Percentiles rank a stretch among this genome's conserved stretches.
Conservation (phyloP, 2,113 vertebrate species). For the Plotosus lineatus region DNA sequence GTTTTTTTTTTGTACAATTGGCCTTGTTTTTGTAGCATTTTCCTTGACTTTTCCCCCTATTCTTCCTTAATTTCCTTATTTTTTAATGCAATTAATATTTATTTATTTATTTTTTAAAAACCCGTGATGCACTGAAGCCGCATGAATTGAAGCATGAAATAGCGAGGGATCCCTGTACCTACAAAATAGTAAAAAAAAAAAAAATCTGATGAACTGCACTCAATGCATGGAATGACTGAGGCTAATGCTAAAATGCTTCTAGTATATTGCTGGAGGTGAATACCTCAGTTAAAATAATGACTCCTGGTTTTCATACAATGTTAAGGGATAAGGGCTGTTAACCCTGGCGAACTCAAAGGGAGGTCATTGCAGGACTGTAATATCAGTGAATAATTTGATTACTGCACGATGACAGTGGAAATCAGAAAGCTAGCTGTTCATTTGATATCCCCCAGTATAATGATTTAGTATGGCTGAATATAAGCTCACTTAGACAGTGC, state of each 20-base stretch:
- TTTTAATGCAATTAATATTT: no score
- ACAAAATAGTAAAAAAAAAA: neutral
- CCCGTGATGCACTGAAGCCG: no score
- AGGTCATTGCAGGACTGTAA: neutral
- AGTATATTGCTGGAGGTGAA: constrained; percentile 16
- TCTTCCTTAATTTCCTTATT: no score
- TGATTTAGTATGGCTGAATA: neutral
- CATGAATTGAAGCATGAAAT: no score
- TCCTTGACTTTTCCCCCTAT: no score
- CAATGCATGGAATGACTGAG: neutral
- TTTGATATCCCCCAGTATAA: constrained; percentile 4
- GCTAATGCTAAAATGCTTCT: neutral
- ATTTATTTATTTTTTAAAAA: no score
- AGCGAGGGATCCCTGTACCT: no score
- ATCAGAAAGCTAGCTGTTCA: neutral
- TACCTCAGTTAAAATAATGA: neutral
- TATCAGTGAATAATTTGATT: neutral
- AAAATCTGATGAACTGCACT: neutral
- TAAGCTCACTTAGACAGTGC: neutral
- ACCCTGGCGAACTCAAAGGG: neutral
- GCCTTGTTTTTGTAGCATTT: no score
- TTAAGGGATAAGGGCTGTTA: neutral
- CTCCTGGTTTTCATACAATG: neutral
- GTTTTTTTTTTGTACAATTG: no score
- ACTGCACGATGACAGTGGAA: neutral